Evolutionary conservation across 1,140 invertebrate genomes (phyloP), one percentile per base, ranked within the genome.

Genomic region (Zaprionus nigranus): DNA sequence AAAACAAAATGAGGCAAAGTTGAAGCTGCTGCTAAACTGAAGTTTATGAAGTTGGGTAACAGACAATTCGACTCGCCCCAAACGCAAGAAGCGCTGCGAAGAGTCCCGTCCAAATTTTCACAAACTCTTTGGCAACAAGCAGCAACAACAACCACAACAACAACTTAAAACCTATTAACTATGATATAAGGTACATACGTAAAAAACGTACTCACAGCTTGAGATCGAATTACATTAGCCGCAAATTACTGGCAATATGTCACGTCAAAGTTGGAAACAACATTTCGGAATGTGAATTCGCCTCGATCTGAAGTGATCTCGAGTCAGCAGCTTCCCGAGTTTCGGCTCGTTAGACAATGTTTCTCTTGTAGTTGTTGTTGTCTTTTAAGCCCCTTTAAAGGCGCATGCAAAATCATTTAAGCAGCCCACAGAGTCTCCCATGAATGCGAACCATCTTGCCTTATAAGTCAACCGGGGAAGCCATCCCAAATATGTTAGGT

Each of bases 21-120:
- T 77, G 54, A 64, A 59, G 60, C 22, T 70, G 28, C 66, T 34
- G 43, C 17, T 66, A 59, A 73, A 59, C 15, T 43, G 61, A 73
- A 81, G 60, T 59, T 57, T 51, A 46, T 66, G 62, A 59, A 71
- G 60, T 75, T 88, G 67, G 68, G 85, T 56, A 59, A 65, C 77
- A 62, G 62, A 51, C 62, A 22, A 69, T 56, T 69, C 34, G 57
- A n/a, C 58, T 49, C 65, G 26, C 17, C 38, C 26, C 15, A 38
- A 28, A 28, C 54, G 20, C 62, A 40, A 54, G 40, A 46, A 64
- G 22, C 34, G 38, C 28, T 54, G 17, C 17, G 34, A 71, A 70
- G 54, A 57, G 22, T 24, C 38, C 15, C 53, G 43, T 17, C 56
- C 62, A 70, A 46, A 58, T 57, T 53, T 38, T 22, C n/a, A 61